phyloP scores from a whole-genome alignment of 1,140 invertebrate genomes.

The Drosophila obscura region DNA sequence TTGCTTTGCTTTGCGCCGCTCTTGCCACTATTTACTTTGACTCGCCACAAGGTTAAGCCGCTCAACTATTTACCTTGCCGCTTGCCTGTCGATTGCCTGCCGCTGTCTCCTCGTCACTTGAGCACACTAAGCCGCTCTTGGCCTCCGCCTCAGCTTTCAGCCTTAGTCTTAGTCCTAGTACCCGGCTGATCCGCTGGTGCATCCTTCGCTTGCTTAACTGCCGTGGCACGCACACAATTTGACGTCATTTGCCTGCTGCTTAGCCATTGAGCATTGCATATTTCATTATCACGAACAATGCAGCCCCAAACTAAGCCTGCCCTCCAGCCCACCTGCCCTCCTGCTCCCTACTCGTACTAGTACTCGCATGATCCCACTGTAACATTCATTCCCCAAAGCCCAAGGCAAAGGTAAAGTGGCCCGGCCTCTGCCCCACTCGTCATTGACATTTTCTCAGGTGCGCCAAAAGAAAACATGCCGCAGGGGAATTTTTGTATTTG shows the following conservation, averaged over 20 bases:
- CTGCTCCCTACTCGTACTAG: constrained; percentile 11
- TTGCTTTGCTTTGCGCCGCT: constrained; percentile 13
- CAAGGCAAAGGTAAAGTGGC: constrained; percentile 64
- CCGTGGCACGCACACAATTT: constrained; percentile 59
- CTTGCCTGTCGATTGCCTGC: too few species aligned
- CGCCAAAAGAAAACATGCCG: constrained; percentile 4
- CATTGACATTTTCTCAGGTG: constrained; percentile 61
- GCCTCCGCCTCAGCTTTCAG: constrained; percentile 6
- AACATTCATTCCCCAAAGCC: not conserved
- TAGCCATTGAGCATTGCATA: constrained; percentile 31
- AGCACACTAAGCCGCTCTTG: constrained; percentile 57
- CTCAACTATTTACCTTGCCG: constrained; percentile 66
- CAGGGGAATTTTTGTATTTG: constrained; percentile 17
- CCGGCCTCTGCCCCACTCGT: constrained; percentile 19
- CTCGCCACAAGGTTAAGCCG: constrained; percentile 70
- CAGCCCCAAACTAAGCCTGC: constrained; percentile 42
- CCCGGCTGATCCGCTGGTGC: constrained; percentile 3
- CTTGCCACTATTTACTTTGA: constrained; percentile 63
- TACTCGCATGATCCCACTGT: not conserved
- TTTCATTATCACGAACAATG: constrained; percentile 56
- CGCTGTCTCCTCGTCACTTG: constrained; percentile 46
- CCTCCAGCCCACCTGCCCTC: not conserved
- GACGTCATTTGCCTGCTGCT: constrained; percentile 61
- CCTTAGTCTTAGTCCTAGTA: not conserved
- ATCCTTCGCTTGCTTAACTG: not conserved